These are phyloP conservation scores for Beris morrisii DNA, from an alignment of 2,888 invertebrate genomes.

Conservation along the genomic window DNA sequence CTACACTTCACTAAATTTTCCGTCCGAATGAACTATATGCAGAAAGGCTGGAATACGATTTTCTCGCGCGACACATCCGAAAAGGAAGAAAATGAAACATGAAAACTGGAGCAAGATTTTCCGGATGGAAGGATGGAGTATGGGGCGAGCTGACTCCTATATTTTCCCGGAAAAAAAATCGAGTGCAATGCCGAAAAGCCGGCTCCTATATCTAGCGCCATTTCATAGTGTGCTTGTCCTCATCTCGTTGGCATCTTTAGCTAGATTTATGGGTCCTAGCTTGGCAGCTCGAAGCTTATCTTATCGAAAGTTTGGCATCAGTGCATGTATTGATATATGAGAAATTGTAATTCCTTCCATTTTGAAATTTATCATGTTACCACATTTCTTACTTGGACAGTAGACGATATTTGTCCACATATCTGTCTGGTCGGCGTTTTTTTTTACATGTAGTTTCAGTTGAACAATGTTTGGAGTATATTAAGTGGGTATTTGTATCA, in stretches of 20 bases:
- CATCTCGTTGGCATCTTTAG: conserved; percentile 52
- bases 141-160: too few relatives aligned
- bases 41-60: background rate
- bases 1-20: conserved; percentile 40
- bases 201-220: background rate
- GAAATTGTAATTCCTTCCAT: background rate
- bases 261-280: conserved; percentile 55
- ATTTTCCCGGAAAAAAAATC: background rate
- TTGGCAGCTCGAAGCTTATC: conserved; percentile 56
- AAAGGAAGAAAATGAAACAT: background rate
- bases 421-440: too few relatives aligned
- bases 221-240: conserved; percentile 13
- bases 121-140: background rate
- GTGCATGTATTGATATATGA: conserved; percentile 9
- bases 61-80: background rate
- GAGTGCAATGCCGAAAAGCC: background rate
- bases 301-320: conserved; percentile 55
- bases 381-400: too few relatives aligned
- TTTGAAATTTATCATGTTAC: too few relatives aligned
- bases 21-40: conserved; percentile 34
- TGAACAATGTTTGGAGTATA: too few relatives aligned
- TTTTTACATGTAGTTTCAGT: too few relatives aligned
- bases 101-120: background rate
- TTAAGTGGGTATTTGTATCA: too few relatives aligned
- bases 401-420: too few relatives aligned